Conservation (phyloP, 2,888 invertebrate species). For the Pherbina coryleti region DNA sequence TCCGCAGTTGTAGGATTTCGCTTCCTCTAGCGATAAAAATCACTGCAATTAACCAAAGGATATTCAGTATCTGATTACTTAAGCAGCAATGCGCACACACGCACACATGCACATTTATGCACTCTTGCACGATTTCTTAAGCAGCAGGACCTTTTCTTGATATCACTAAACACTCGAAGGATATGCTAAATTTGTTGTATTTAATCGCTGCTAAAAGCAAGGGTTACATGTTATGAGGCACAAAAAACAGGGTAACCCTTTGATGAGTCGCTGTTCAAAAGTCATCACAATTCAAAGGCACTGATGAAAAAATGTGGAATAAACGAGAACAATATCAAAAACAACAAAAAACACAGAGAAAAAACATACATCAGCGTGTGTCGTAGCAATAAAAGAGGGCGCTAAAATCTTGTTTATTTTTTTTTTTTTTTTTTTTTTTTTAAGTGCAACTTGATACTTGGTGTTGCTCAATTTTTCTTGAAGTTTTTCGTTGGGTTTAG, state of each 20-base stretch:
- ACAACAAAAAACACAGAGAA: not conserved
- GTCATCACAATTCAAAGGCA: not conserved
- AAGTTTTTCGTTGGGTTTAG: too few species aligned
- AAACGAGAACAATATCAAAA: not conserved
- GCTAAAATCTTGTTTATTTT: not conserved
- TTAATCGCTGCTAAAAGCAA: not conserved
- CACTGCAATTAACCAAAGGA: slow-evolving; percentile 50
- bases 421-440: not conserved
- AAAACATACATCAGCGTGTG: too few species aligned
- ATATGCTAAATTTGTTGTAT: not conserved
- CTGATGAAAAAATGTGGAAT: not conserved
- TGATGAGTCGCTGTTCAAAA: not conserved
- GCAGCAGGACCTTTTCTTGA: not conserved
- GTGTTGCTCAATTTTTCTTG: not conserved
- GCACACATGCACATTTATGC: slow-evolving; percentile 29
- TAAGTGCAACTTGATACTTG: not conserved
- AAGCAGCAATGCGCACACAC: slow-evolving; percentile 15
- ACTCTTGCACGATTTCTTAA: not conserved
- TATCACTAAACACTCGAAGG: not conserved
- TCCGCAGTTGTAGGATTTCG: slow-evolving; percentile 61
- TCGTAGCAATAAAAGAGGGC: too few species aligned
- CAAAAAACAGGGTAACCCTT: not conserved
- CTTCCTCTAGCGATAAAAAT: slow-evolving; percentile 55
- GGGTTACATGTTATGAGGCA: not conserved
- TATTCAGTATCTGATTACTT: slow-evolving; percentile 53